phyloP scores from a whole-genome alignment of 2,888 invertebrate species.

The Trilocha varians region DNA sequence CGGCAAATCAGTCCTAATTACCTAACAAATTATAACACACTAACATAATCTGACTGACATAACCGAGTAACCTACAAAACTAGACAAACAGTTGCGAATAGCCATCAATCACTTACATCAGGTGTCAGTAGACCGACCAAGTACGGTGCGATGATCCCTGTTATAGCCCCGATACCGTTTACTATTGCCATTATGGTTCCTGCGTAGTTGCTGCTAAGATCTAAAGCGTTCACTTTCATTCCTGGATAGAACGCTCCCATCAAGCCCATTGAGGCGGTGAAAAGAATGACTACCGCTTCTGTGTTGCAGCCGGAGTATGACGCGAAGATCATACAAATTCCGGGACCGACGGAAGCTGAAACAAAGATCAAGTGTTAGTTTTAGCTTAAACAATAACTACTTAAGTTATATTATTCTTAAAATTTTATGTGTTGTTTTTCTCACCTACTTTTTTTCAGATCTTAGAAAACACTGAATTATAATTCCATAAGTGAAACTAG shows the following conservation, averaged over 20 bases:
- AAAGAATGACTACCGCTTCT: slow-evolving; percentile 72
- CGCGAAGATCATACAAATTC: slow-evolving; percentile 77
- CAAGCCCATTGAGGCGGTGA: slow-evolving; percentile 78
- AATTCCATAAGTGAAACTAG: too few relatives aligned
- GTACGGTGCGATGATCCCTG: slow-evolving; percentile 80
- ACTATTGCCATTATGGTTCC: slow-evolving; percentile 80
- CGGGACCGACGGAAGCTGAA: slow-evolving; percentile 78
- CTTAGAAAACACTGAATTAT: too few relatives aligned
- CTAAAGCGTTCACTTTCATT: slow-evolving; percentile 79
- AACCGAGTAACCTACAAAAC: slow-evolving; percentile 1
- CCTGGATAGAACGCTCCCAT: slow-evolving; percentile 82
- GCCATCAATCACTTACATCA: slow-evolving; percentile 61
- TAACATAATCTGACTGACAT: neutral
- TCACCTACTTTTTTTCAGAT: too few relatives aligned
- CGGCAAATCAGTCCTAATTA: neutral
- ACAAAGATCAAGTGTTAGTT: neutral
- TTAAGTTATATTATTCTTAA: too few relatives aligned
- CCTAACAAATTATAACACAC: neutral
- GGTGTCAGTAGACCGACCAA: slow-evolving; percentile 78
- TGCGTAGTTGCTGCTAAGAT: slow-evolving; percentile 78
- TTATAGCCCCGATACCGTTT: slow-evolving; percentile 80
- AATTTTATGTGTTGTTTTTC: too few relatives aligned
- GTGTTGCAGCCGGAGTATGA: slow-evolving; percentile 80
- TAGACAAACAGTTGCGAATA: neutral
- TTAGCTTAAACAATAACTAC: too few relatives aligned